These are phyloP conservation scores for Hyppa rectilinea DNA, from an alignment of 2,888 invertebrate genomes.

Conservation along the genomic window DNA sequence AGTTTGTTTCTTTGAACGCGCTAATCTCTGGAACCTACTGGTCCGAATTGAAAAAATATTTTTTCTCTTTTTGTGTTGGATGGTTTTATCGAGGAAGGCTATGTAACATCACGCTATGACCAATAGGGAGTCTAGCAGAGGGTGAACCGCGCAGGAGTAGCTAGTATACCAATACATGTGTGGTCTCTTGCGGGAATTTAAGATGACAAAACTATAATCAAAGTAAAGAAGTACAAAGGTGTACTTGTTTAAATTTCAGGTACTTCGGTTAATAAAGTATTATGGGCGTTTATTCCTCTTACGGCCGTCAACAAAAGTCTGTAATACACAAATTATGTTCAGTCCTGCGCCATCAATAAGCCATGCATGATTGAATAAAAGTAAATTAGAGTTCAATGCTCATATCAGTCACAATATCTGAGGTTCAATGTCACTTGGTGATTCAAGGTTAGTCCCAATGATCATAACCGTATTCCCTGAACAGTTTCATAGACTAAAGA, in stretches of 20 bases:
- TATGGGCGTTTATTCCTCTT: not conserved
- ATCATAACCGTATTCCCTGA: not conserved
- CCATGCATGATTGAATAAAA: conserved; percentile 25
- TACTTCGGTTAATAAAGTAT: not conserved
- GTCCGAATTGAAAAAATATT: no score
- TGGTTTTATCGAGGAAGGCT: no score
- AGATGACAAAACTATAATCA: not conserved
- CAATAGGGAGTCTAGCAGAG: no score
- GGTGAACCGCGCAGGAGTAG: no score
- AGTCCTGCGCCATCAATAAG: conserved; percentile 9
- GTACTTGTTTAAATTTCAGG: not conserved
- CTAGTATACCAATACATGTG: not conserved
- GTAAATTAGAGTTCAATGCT: conserved; percentile 19
- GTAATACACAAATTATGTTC: not conserved
- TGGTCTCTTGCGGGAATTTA: not conserved
- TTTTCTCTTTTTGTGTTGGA: no score
- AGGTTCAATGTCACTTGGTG: conserved; percentile 21
- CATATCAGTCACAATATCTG: conserved; percentile 27
- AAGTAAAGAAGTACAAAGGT: not conserved
- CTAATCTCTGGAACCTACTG: no score
- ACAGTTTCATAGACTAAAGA: conserved; percentile 9
- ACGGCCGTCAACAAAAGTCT: not conserved
- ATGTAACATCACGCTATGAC: no score
- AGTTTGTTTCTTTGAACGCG: no score
- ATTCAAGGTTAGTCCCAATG: conserved; percentile 32